Conservation (phyloP, 1,140 invertebrate genomes). For the Lasioglossum baleicum region DNA sequence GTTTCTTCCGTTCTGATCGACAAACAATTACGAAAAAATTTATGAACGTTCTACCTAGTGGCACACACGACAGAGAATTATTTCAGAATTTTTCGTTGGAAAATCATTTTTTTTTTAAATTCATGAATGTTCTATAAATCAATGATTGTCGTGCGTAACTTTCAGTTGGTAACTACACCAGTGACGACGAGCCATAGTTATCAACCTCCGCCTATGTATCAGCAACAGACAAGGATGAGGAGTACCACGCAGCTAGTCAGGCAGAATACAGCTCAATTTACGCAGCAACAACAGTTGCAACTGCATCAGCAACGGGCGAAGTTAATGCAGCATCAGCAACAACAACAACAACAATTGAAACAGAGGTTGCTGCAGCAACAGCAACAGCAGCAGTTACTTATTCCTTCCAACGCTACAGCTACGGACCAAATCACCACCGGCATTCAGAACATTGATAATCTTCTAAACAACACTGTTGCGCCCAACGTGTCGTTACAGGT, state of each 20-base stretch:
- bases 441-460: constrained; percentile 87
- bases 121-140: too few species aligned
- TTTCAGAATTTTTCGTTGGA: too few species aligned
- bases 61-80: too few species aligned
- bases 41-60: too few species aligned
- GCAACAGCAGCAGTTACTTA: constrained; percentile 86
- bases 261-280: constrained; percentile 69
- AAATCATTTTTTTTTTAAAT: too few species aligned
- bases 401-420: constrained; percentile 84
- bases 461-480: constrained; percentile 89
- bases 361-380: constrained; percentile 84
- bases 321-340: constrained; percentile 74
- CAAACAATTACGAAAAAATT: too few species aligned
- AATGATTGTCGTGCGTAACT: constrained; percentile 1
- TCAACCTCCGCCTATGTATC: constrained; percentile 80
- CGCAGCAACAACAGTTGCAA: constrained; percentile 74
- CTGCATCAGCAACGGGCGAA: constrained; percentile 74
- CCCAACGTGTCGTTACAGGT: constrained; percentile 89
- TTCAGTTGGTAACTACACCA: constrained; percentile 74
- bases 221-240: constrained; percentile 75
- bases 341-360: constrained; percentile 78
- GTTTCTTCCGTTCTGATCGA: too few species aligned
- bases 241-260: constrained; percentile 72
- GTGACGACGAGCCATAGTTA: constrained; percentile 77
- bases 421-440: constrained; percentile 82